Conservation (phyloP, 2,888 invertebrate species). For the Hylaea fasciaria region DNA sequence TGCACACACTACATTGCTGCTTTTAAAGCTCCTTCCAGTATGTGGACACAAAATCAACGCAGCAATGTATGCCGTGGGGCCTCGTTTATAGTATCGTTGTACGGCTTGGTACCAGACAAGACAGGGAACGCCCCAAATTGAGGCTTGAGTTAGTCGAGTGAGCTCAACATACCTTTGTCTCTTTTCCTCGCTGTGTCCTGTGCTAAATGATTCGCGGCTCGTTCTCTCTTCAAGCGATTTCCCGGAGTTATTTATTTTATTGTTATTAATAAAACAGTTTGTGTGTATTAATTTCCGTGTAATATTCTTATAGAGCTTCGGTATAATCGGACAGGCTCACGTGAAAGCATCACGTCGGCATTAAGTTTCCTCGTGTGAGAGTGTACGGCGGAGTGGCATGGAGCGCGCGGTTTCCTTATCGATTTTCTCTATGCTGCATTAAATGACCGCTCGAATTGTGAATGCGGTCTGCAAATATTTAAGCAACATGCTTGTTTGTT, state of each 20-base stretch:
- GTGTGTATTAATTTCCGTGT: constrained; percentile 29
- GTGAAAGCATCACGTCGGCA: constrained; percentile 64
- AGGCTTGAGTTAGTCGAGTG: constrained; percentile 48
- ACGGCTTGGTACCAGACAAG: constrained; percentile 44
- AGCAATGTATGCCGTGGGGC: constrained; percentile 30
- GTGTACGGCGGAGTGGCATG: constrained; percentile 70
- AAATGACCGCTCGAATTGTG: constrained; percentile 77
- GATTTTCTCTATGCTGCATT: constrained; percentile 83
- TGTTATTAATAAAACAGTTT: constrained; percentile 18
- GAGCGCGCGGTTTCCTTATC: constrained; percentile 80
- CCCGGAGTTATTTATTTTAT: constrained; percentile 34
- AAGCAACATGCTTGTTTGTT: constrained; percentile 63
- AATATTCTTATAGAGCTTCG: constrained; percentile 40
- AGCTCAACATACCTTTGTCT: constrained; percentile 64
- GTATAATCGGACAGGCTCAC: constrained; percentile 48
- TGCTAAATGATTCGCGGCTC: constrained; percentile 58
- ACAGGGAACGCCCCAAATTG: constrained; percentile 68
- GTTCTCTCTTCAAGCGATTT: constrained; percentile 55
- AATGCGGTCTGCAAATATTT: constrained; percentile 72
- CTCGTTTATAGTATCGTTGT: constrained; percentile 24
- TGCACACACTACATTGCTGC: constrained; percentile 35
- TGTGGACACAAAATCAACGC: not conserved
- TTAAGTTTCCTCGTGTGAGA: constrained; percentile 59
- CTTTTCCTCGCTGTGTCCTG: constrained; percentile 63
- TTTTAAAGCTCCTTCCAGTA: not conserved